A percentile compares a stretch with the other conserved stretches of the same genome.
phyloP scores from a whole-genome alignment of 2,113 vertebrate species.

The Chloropsis cyanopogon region DNA sequence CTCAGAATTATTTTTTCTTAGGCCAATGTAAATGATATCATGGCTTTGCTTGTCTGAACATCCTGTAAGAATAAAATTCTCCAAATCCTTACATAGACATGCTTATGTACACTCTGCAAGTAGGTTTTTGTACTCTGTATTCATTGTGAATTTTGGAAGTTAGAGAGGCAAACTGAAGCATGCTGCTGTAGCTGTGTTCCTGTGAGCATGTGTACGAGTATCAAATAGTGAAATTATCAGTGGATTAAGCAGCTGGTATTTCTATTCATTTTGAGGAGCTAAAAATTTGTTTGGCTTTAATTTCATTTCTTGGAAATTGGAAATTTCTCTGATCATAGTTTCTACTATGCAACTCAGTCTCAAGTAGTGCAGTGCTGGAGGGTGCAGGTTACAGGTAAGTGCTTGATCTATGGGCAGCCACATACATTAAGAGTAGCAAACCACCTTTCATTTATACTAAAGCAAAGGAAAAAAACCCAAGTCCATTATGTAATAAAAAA shows the following conservation, averaged over 20 bases:
- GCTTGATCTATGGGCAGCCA: neutral
- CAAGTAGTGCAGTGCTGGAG: neutral
- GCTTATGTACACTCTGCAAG: neutral
- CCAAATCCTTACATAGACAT: neutral
- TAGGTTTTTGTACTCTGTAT: neutral
- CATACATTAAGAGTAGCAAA: neutral
- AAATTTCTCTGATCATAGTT: neutral
- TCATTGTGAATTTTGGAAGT: neutral
- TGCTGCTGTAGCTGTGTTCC: neutral
- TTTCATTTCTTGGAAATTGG: neutral
- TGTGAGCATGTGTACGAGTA: neutral
- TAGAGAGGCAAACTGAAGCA: neutral
- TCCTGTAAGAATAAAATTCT: neutral
- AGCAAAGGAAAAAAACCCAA: neutral
- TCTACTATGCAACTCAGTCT: neutral
- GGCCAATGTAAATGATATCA: neutral
- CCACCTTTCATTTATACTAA: neutral
- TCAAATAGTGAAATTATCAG: neutral
- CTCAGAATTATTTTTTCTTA: constrained; percentile 1
- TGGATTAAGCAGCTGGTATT: neutral
- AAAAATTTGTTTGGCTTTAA: neutral
- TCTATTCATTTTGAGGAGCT: neutral
- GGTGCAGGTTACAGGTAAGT: neutral
- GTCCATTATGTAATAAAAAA: neutral
- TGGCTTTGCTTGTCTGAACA: neutral